Evolutionary conservation across 2,797 vertebrate species (phyloP), one percentile per base, ranked within the genome.

Genomic region (Intellagama lesueurii): DNA sequence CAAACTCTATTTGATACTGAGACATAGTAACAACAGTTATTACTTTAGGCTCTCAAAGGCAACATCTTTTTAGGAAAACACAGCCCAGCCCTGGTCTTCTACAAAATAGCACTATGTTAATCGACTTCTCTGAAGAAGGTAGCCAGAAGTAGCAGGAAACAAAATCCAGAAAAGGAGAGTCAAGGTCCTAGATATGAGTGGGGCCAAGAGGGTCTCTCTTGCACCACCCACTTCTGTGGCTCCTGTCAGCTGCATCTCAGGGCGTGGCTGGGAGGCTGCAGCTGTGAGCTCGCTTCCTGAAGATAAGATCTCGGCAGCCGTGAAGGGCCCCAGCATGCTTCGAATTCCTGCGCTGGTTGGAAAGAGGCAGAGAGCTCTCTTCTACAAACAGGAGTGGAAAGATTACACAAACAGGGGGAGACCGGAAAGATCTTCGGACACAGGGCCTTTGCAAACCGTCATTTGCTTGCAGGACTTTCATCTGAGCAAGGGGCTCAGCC

Each of bases 271-370:
- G 52, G n/a, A 89, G 83, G 83, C 88, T 68, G 72, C 7, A 26
- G 17, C 84, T 87, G 60, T 82, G 64, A 68, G 79, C 80, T n/a
- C 32, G 89, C 79, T 90, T 90, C 89, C 89, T 90, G 89, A 70
- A 82, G 89, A 90, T 90, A 90, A 90, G 89, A 90, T 90, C 89
- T 77, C 44, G 12, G 89, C 60, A 69, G 11, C 26, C 44, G 12
- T 17, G 26, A 87, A 90, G 89, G 89, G 89, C 89, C 89, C 89
- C 89, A 87, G 79, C 85, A 56, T 90, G 89, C 85, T 87, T 90
- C 32, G 4, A 81, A 90, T 90, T 90, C 89, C 89, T 87, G 32
- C 16, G 72, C 89, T 82, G 72, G 85, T 28, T 86, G 84, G 70
- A 77, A 81, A 90, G 70, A 17, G 28, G 82, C 79, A 83, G 85